Percentiles rank a stretch among this genome's conserved stretches.
These are phyloP conservation scores for Scaptomyza pallida DNA, from an alignment of 1,140 invertebrate species.

Conservation along the genomic window DNA sequence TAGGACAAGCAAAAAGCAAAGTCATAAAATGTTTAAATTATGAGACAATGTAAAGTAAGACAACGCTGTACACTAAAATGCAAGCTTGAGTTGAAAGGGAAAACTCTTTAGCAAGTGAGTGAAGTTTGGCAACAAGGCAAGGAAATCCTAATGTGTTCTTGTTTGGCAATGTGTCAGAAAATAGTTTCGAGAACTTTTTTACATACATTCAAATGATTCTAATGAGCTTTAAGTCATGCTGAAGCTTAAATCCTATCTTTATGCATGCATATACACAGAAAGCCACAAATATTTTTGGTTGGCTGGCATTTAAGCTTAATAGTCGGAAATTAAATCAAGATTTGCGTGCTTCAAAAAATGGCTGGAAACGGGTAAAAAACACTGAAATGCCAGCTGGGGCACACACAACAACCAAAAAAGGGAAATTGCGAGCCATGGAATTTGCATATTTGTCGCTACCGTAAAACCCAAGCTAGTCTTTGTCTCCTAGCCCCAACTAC, in stretches of 20 bases:
- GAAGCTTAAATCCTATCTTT: constrained; percentile 28
- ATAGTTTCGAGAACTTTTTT: neutral
- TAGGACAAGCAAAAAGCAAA: neutral
- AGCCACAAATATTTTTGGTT: constrained; percentile 58
- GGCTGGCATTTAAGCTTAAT: constrained; percentile 57
- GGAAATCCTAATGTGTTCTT: neutral
- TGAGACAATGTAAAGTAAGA: neutral
- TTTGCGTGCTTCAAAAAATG: constrained; percentile 50
- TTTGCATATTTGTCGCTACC: constrained; percentile 68
- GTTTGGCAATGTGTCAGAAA: neutral
- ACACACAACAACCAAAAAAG: no score
- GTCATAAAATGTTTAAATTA: neutral
- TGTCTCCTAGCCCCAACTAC: no score
- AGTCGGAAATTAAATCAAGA: constrained; percentile 78
- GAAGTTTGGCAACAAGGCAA: constrained; percentile 9
- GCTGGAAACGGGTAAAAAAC: constrained; percentile 17
- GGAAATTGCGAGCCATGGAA: constrained; percentile 43
- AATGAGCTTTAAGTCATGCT: constrained; percentile 49
- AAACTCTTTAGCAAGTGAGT: neutral
- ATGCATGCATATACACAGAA: constrained; percentile 8
- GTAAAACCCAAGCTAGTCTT: neutral
- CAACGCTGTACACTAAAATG: neutral
- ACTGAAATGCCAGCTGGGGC: constrained; percentile 14
- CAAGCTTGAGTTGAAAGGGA: neutral
- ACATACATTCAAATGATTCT: constrained; percentile 3